Percentiles rank a stretch among this genome's conserved stretches.
Conservation (phyloP, 2,797 vertebrate species). For the Euphonia xanthogaster region DNA sequence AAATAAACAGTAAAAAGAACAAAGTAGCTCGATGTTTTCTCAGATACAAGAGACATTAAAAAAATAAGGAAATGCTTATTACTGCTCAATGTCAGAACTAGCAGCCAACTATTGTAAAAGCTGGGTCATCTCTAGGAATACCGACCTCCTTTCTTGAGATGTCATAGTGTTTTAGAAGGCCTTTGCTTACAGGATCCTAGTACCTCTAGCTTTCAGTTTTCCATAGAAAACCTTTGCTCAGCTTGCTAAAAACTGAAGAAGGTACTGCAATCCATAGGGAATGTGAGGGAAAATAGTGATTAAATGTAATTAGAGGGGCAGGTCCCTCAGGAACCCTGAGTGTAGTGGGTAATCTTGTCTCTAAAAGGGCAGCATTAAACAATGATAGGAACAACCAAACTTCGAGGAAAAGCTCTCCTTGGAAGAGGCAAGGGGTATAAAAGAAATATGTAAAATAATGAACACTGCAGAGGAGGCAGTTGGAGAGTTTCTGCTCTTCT, state of each 20-base stretch:
- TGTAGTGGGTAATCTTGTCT: neutral
- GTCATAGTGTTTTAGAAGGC: neutral
- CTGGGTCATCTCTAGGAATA: neutral
- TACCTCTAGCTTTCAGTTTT: neutral
- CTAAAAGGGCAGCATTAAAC: constrained; percentile 12
- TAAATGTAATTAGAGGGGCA: neutral
- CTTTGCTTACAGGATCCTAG: neutral
- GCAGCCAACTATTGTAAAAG: neutral
- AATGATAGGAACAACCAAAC: neutral
- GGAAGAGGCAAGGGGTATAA: neutral
- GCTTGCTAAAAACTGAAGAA: neutral
- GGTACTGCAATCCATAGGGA: neutral
- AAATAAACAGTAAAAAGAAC: neutral
- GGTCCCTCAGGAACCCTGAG: neutral
- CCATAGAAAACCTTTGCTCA: neutral
- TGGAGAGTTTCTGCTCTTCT: neutral
- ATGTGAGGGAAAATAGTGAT: neutral
- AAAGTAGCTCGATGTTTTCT: neutral
- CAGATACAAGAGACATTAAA: neutral
- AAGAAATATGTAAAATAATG: neutral
- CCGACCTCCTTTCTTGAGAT: neutral
- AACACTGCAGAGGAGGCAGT: neutral
- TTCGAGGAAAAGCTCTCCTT: neutral
- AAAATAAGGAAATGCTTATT: neutral
- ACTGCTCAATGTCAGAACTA: neutral